Conservation (phyloP, 2,888 invertebrate species). For the Leucozona laternaria region DNA sequence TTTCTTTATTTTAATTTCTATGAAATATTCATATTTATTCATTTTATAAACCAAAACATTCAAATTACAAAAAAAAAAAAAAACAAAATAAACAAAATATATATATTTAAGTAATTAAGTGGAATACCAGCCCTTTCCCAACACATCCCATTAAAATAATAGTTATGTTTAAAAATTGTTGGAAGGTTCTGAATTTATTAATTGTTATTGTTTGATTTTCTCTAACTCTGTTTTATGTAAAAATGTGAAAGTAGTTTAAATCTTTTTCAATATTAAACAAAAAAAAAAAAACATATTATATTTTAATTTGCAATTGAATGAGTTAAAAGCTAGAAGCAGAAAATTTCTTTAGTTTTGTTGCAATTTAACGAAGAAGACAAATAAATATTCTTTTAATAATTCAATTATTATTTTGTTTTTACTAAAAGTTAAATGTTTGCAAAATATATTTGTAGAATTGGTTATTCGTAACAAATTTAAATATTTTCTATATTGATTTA, state of each 20-base stretch:
- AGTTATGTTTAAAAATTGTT: slow-evolving; percentile 56
- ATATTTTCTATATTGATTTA: no score
- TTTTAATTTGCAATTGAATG: slow-evolving; percentile 25
- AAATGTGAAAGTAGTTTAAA: slow-evolving; percentile 59
- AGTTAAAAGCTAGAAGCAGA: slow-evolving; percentile 11
- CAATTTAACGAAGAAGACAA: neutral
- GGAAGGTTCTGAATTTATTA: slow-evolving; percentile 43
- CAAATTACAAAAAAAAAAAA: slow-evolving; percentile 38
- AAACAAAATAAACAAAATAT: slow-evolving; percentile 38
- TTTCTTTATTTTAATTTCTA: neutral
- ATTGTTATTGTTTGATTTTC: slow-evolving; percentile 38
- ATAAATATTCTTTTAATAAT: neutral
- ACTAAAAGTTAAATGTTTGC: no score
- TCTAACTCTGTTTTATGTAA: slow-evolving; percentile 36
- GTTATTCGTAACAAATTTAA: no score
- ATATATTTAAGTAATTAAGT: slow-evolving; percentile 15
- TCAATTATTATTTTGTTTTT: neutral
- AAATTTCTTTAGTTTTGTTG: neutral
- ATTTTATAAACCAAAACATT: slow-evolving; percentile 43
- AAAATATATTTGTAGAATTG: no score
- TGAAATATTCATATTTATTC: neutral
- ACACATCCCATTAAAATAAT: slow-evolving; percentile 59
- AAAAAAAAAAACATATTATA: neutral
- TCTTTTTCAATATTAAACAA: slow-evolving; percentile 2
- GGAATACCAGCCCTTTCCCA: slow-evolving; percentile 56